A percentile compares a stretch with the other conserved stretches of the same genome.
These are phyloP conservation scores for Ceratina japonica DNA, from an alignment of 1,140 invertebrate genomes.

Conservation along the genomic window DNA sequence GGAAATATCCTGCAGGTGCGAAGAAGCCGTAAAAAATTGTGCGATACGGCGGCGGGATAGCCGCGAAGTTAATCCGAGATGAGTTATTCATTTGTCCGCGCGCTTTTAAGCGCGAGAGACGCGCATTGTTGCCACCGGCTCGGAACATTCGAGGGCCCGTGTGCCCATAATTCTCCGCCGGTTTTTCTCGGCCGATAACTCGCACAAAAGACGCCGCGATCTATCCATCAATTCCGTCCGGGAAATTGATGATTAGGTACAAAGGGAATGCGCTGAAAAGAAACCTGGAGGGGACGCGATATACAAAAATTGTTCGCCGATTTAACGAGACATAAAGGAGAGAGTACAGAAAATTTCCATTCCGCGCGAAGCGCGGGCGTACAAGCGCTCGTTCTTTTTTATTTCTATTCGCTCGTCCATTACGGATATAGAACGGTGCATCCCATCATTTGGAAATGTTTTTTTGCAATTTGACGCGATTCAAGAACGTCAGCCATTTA, in stretches of 20 bases:
- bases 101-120: not conserved
- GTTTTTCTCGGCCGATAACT: constrained; percentile 24
- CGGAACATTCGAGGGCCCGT: not conserved
- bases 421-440: not conserved
- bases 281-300: constrained; percentile 9
- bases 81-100: not conserved
- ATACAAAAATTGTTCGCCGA: constrained; percentile 46
- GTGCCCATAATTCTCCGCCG: constrained; percentile 37
- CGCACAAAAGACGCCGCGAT: constrained; percentile 20
- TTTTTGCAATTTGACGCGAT: constrained; percentile 13
- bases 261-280: constrained; percentile 14
- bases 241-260: constrained; percentile 54
- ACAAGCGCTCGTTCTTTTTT: not conserved
- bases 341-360: constrained; percentile 45
- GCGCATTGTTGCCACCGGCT: not conserved
- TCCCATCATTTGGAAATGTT: not conserved
- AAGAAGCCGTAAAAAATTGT: too few relatives aligned
- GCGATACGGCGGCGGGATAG: not conserved
- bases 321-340: not conserved
- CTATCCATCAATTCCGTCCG: constrained; percentile 52
- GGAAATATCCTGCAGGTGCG: too few relatives aligned
- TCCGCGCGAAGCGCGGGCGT: not conserved
- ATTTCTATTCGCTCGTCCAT: constrained; percentile 18
- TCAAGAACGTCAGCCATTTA: not conserved
- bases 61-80: not conserved